Base-by-base conservation (phyloP, 2,797 vertebrate genomes). In the Oceanodroma leucorhoa region DNA sequence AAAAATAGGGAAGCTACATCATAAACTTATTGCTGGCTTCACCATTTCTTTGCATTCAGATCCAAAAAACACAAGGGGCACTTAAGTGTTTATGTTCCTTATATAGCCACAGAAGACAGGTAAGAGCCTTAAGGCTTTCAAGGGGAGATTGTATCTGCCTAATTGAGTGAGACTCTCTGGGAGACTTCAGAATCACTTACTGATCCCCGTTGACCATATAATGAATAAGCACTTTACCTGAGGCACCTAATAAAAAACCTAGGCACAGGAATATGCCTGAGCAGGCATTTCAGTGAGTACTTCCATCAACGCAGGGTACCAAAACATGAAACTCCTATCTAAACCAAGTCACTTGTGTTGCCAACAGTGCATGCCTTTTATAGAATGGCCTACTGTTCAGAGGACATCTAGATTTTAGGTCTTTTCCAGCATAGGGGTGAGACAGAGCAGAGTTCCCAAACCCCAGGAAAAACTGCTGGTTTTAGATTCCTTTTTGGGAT, bases 121-220 rank as follows among this genome's bases (percentile, higher is more conserved):
- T 34, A 80, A 41, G 27, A 83, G 14, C 21, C 11, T 83, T 61
- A 26, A 69, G 69, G 26, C 17, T 90, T 90, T 88, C 64, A 80
- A 62, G 11, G 1, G n/a, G 29, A 90, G 36, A 86, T 81, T 9
- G 5, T 58, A 27, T 67, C 30, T 94, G 20, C 32, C 40, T 90
- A 73, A 91, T 12, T 70, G 53, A 93, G 26, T 36, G 45, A 73
- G 22, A 76, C 22, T 64, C 7, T 58, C 69, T 55, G 10, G 2
- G n/a, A 91, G n/a, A 34, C 23, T 88, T 91, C 64, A 67, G n/a
- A 91, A 90, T 83, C 51, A 77, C 23, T 78, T 67, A 58, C 60
- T 77, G 72, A 81, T 67, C 40, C 29, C 24, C 5, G 0, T 19
- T 83, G 76, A 77, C n/a, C 51, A 29, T 29, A 38, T 22, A 83